phyloP scores from a whole-genome alignment of 2,113 vertebrate species.

The Onychostoma macrolepis region DNA sequence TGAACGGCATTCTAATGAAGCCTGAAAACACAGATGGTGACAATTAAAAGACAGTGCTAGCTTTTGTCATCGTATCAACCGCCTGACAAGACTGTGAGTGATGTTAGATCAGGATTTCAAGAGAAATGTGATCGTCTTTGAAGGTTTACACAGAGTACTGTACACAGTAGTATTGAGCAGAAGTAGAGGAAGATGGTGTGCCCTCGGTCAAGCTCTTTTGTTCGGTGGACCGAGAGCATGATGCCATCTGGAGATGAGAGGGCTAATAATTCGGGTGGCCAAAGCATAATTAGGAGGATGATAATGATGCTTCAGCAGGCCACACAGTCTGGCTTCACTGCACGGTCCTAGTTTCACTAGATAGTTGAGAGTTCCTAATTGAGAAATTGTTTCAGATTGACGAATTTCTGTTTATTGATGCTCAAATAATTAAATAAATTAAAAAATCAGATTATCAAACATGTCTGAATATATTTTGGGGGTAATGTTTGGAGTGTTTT shows the following conservation, averaged over 20 bases:
- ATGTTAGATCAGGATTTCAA: conserved; percentile 4
- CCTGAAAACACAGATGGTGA: conserved; percentile 15
- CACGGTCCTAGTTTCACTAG: not conserved
- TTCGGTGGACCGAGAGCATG: conserved; percentile 45
- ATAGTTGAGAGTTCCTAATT: not conserved
- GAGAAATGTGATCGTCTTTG: not conserved
- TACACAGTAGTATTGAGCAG: not conserved
- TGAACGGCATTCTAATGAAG: not conserved
- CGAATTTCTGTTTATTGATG: not conserved
- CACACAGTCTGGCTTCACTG: not conserved
- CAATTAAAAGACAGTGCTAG: conserved; percentile 14
- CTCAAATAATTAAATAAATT: too few relatives aligned
- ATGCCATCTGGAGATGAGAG: conserved; percentile 61
- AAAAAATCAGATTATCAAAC: too few relatives aligned
- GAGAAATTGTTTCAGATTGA: not conserved
- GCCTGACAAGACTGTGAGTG: not conserved
- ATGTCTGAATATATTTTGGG: not conserved
- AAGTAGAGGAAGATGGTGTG: conserved; percentile 9
- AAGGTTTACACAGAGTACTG: conserved; percentile 2
- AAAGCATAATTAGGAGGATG: conserved; percentile 44
- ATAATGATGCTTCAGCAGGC: conserved; percentile 10
- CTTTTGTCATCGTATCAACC: not conserved
- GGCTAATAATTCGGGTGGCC: conserved; percentile 49
- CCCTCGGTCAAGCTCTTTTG: conserved; percentile 22
- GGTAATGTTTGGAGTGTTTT: not conserved